A percentile compares a stretch with the other conserved stretches of the same genome.
Evolutionary conservation across 2,113 vertebrate species (phyloP).

Genomic region (Ceyx melanurus): DNA sequence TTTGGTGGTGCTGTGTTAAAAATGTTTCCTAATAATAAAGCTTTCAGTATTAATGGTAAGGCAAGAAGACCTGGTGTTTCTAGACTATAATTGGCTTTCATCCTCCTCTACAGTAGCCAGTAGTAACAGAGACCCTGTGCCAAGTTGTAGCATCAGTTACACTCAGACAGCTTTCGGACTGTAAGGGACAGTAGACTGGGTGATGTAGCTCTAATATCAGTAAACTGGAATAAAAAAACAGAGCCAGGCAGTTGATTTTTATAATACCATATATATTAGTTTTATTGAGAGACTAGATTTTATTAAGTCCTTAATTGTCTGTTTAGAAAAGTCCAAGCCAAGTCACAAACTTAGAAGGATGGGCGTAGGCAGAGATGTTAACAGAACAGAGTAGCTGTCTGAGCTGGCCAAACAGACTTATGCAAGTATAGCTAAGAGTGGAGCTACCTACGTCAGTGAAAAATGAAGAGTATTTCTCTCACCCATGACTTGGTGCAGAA

Average conservation of each 20-base stretch:
- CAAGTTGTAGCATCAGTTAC: constrained; percentile 13
- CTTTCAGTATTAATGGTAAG: constrained; percentile 1
- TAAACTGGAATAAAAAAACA: constrained; percentile 39
- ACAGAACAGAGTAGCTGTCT: constrained; percentile 41
- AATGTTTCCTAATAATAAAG: neutral
- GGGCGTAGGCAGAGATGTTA: constrained; percentile 40
- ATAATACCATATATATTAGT: constrained; percentile 4
- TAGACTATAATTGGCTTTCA: constrained; percentile 17
- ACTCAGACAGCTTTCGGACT: neutral
- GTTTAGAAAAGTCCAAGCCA: constrained; percentile 39
- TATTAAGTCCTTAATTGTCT: constrained; percentile 41
- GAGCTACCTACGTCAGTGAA: constrained; percentile 57
- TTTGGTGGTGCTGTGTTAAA: neutral
- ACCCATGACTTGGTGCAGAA: constrained; percentile 52
- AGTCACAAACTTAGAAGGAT: constrained; percentile 13
- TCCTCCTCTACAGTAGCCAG: constrained; percentile 36
- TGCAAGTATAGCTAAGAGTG: constrained; percentile 58
- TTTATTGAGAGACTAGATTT: constrained; percentile 45
- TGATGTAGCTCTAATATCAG: constrained; percentile 37
- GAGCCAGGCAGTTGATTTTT: constrained; percentile 52
- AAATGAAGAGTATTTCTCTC: constrained; percentile 57
- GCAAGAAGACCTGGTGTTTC: constrained; percentile 22
- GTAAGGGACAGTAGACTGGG: neutral
- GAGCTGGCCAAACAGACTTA: neutral
- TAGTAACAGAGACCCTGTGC: constrained; percentile 32